phyloP scores from a whole-genome alignment of 2,888 invertebrate genomes.

The Blastobasis lacticolella region DNA sequence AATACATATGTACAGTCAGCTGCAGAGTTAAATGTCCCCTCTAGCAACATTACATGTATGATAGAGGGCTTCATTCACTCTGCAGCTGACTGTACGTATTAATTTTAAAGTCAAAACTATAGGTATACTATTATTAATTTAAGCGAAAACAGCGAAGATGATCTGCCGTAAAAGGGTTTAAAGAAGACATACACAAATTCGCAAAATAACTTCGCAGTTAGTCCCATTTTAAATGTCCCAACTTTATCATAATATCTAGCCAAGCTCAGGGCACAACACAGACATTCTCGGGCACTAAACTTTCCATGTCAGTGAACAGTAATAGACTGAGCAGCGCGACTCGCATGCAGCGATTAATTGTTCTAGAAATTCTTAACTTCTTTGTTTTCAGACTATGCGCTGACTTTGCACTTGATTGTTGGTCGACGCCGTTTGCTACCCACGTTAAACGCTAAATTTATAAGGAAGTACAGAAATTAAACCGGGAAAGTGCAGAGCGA shows the following conservation, averaged over 20 bases:
- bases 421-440: no score
- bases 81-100: background rate
- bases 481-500: no score
- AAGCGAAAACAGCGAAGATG: background rate
- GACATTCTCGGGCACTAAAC: background rate
- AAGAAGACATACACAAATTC: background rate
- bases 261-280: background rate
- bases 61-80: background rate
- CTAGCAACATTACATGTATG: background rate
- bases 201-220: background rate
- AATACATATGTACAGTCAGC: background rate
- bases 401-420: no score
- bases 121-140: background rate
- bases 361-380: no score
- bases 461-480: no score
- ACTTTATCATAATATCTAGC: background rate
- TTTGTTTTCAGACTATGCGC: no score
- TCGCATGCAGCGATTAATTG: no score
- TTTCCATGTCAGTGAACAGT: background rate
- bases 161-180: background rate
- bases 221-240: background rate
- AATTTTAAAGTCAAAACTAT: background rate
- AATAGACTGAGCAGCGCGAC: no score
- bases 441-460: no score
- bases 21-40: background rate